phyloP scores from a whole-genome alignment of 2,888 invertebrate genomes.

The Phaonia tiefii region DNA sequence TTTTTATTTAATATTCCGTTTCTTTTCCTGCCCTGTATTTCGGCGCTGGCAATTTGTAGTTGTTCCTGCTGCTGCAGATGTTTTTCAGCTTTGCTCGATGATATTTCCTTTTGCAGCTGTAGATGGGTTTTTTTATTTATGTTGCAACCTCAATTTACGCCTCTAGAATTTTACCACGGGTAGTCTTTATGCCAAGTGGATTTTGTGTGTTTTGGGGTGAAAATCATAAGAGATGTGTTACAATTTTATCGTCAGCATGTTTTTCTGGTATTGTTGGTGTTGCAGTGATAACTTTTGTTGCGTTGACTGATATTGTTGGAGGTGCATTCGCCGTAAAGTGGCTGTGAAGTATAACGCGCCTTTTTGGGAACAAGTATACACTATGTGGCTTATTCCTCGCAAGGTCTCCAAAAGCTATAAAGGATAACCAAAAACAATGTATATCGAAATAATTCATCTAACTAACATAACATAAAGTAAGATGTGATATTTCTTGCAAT shows the following conservation, averaged over 20 bases:
- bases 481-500: no score
- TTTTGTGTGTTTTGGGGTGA: conserved; percentile 25
- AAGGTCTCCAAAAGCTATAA: no score
- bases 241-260: conserved; percentile 33
- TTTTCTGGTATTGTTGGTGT: neutral
- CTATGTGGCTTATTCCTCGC: conserved; percentile 3
- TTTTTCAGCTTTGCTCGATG: conserved; percentile 37
- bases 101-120: conserved; percentile 21
- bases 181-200: neutral
- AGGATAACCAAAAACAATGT: no score
- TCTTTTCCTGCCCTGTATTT: conserved; percentile 74
- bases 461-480: no score
- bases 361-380: conserved; percentile 8
- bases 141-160: conserved; percentile 47
- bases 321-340: neutral
- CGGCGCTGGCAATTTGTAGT: conserved; percentile 73
- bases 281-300: neutral
- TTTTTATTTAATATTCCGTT: conserved; percentile 72
- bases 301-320: neutral
- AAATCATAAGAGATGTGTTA: conserved; percentile 12
- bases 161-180: conserved; percentile 40
- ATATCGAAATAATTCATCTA: no score
- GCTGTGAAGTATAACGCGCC: conserved; percentile 19
- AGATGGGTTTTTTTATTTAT: conserved; percentile 28
- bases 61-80: conserved; percentile 73